Evolutionary conservation across 1,140 invertebrate species (phyloP), one percentile per base, ranked within the genome.

Genomic region (Lanistes nyassanus): DNA sequence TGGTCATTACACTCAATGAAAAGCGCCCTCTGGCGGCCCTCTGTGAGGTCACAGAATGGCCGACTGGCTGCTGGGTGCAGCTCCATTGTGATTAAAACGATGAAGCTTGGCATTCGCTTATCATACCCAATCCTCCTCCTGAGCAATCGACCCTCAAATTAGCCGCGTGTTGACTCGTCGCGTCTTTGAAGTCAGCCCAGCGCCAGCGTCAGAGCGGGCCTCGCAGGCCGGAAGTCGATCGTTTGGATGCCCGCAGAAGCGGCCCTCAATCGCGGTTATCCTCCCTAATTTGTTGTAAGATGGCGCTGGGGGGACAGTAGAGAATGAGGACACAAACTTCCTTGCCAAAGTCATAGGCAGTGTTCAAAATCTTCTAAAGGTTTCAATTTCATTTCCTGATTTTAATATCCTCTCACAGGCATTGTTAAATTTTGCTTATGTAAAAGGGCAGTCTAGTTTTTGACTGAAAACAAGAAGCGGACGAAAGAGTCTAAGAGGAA

Each of bases 31-130:
- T 47, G 5, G 2, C 9, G 42, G 42, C 5, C 42, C 42, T 9
- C 42, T 47, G 2, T 1, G n/a, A 2, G 19, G 42, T 47, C 42
- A 47, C 42, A 47, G 42, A 47, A 53, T n/a, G 58, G 5, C 23
- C 16, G 53, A 36, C 29, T 36, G 31, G 51, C 31, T 71, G 51
- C 69, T 58, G 29, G 23, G 21, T 31, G 55, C 56, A 37, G 60
- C 29, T 72, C 70, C 19, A 72, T 72, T 72, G 70, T 72, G 37
- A 72, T 72, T 42, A 72, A 42, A 72, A 62, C 70, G 70, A 72
- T 72, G 56, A 62, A 56, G 55, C 70, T 42, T 29, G 26, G 56
- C 70, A 56, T 19, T 39, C 60, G 56, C 55, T 36, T 72, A 72
- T 72, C 70, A 60, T 62, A 72, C 60, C 70, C 21, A 72, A 56